These are phyloP conservation scores for Drosophila virilis DNA, from an alignment of 1,140 invertebrate genomes.

Conservation along the genomic window DNA sequence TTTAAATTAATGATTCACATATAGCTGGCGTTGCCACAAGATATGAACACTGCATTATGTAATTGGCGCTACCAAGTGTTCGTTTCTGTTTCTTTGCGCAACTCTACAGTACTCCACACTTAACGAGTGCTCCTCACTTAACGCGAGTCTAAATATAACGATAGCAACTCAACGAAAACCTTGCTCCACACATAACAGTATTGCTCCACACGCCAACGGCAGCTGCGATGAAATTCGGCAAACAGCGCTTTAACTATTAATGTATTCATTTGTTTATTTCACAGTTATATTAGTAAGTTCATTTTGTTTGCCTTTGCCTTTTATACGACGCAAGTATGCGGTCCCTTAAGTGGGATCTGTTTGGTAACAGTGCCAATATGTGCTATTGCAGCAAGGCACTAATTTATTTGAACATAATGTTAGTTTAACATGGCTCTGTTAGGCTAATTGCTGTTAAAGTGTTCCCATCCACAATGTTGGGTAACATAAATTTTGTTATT, in stretches of 20 bases:
- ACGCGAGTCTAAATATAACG: background rate
- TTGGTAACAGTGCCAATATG: conserved; percentile 29
- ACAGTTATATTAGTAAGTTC: too few species aligned
- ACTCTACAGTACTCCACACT: background rate
- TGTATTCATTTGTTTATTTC: too few species aligned
- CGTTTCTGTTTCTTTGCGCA: background rate
- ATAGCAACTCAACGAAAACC: background rate
- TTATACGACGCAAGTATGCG: background rate
- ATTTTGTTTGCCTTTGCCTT: background rate
- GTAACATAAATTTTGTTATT: conserved; percentile 42
- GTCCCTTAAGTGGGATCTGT: too few species aligned
- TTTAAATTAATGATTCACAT: background rate
- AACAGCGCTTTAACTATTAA: too few species aligned
- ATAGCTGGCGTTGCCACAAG: background rate
- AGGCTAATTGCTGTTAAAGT: background rate
- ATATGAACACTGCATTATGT: background rate
- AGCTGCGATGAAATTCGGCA: background rate
- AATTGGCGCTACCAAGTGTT: background rate
- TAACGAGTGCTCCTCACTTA: background rate
- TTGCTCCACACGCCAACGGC: background rate
- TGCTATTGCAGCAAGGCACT: background rate
- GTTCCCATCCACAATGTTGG: conserved; percentile 19
- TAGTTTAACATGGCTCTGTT: conserved; percentile 18
- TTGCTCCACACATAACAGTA: conserved; percentile 2
- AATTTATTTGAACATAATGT: conserved; percentile 17